A percentile compares a stretch with the other conserved stretches of the same genome.
phyloP scores from a whole-genome alignment of 2,113 vertebrate species.

The Danionella cerebrum region DNA sequence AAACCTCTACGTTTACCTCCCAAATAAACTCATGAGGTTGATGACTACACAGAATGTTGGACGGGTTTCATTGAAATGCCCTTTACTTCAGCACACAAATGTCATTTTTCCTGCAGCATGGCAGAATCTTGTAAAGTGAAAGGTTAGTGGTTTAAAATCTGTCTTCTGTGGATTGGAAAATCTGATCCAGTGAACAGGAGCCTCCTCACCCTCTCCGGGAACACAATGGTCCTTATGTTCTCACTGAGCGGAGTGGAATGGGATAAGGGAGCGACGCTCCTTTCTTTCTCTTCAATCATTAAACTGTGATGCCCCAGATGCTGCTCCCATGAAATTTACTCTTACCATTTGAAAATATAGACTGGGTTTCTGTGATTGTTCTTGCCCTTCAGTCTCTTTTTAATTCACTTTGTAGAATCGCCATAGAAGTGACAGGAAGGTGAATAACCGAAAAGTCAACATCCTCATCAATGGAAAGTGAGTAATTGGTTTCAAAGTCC shows the following conservation, averaged over 20 bases:
- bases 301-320: neutral
- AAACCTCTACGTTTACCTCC: too few relatives aligned
- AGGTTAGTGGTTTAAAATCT: neutral
- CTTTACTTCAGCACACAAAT: neutral
- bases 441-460: slow-evolving; percentile 86
- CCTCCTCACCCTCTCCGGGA: slow-evolving; percentile 31
- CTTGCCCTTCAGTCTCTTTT: neutral
- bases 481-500: too few relatives aligned
- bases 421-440: slow-evolving; percentile 80
- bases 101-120: neutral
- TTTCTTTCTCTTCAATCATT: neutral
- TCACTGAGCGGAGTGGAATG: neutral
- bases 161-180: slow-evolving; percentile 18
- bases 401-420: slow-evolving; percentile 74
- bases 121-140: neutral
- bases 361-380: neutral
- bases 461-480: slow-evolving; percentile 81
- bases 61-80: neutral
- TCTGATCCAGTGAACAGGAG: slow-evolving; percentile 23
- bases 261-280: neutral
- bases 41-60: neutral
- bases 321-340: too few relatives aligned
- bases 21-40: neutral
- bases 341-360: neutral
- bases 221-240: slow-evolving; percentile 35